These are phyloP conservation scores for Amphiduros pacificus DNA, from an alignment of 2,888 invertebrate genomes.

Conservation along the genomic window DNA sequence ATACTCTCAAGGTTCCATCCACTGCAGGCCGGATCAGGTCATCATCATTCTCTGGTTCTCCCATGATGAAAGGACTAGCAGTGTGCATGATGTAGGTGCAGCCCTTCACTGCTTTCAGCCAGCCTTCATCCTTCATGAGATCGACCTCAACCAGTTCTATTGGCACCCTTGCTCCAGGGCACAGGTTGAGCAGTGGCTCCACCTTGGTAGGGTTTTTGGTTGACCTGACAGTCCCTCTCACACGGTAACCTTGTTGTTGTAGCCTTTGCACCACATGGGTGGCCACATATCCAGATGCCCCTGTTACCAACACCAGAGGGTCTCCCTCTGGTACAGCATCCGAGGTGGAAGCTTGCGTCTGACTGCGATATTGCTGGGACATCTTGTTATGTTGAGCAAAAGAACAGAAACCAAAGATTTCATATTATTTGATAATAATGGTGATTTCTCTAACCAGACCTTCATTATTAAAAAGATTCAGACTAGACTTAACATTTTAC, in stretches of 20 bases:
- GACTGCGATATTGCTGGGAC: no score
- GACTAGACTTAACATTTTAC: no score
- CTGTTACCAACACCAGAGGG: slow-evolving; percentile 63
- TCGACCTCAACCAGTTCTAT: slow-evolving; percentile 10
- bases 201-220: slow-evolving; percentile 30
- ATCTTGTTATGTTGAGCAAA: no score
- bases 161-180: slow-evolving; percentile 49
- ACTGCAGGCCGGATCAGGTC: slow-evolving; percentile 61
- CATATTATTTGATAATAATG: no score
- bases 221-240: slow-evolving; percentile 12
- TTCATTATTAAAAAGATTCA: no score
- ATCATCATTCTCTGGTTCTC: slow-evolving; percentile 53
- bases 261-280: slow-evolving; percentile 62
- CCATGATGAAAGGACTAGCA: slow-evolving; percentile 60
- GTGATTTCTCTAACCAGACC: no score
- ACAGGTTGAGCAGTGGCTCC: slow-evolving; percentile 48
- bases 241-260: slow-evolving; percentile 43
- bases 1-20: slow-evolving; percentile 61
- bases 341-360: no score
- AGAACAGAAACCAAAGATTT: no score
- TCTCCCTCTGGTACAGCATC: no score
- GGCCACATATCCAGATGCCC: slow-evolving; percentile 63
- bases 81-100: slow-evolving; percentile 61
- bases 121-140: neutral
- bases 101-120: slow-evolving; percentile 55